Base-by-base conservation (phyloP, 92 coral and sea anemone species). In the Actinernus sp. region DNA sequence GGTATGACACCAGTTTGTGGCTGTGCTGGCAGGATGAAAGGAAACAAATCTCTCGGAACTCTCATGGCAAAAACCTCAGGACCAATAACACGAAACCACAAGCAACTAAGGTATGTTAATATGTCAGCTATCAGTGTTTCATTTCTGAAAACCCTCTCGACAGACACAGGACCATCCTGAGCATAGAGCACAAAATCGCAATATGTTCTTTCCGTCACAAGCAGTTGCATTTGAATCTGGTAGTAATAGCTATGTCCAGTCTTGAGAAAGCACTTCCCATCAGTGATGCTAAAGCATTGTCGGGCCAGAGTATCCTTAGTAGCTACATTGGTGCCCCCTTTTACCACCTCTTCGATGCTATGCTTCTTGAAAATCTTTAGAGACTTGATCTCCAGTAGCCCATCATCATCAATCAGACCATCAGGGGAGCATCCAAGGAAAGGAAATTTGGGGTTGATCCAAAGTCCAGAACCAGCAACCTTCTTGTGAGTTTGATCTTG, bases 361-460 rank as follows among this genome's bases (percentile, higher is more conserved):
- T 73, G 32, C 55, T 84, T 73, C 49, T 84, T 61, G 16, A 84
- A 76, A 25, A 84, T 10, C 50, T 69, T 69, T 8, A 76, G 24
- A 22, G 76, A 36, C 46, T 76, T 84, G 32, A 85, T 78, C 69
- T 77, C 73, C 1, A 84, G 46, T 26, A 56, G 33, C 31, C 74
- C 85, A 76, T 31, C 68, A 36, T 63, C 59, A 26, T 45, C 61
- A 31, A 77, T 62, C 22, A 78, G 59, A 19, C 78, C 86, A 51
- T 85, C 89, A 32, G 89, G 83, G 4, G 83, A 83, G 34, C 85
- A 85, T 25, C 67, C 81, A 30, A 84, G 82, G 37, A 56, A 84
- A 46, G 91, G 85, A 43, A 47, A 58, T 39, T 83, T 65, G 27
- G 91, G 91, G 44, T 71, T 77, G 39, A 83, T 79, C 83, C 83